Conservation (phyloP, 2,888 invertebrate genomes). For the Drosophila mimetica region DNA sequence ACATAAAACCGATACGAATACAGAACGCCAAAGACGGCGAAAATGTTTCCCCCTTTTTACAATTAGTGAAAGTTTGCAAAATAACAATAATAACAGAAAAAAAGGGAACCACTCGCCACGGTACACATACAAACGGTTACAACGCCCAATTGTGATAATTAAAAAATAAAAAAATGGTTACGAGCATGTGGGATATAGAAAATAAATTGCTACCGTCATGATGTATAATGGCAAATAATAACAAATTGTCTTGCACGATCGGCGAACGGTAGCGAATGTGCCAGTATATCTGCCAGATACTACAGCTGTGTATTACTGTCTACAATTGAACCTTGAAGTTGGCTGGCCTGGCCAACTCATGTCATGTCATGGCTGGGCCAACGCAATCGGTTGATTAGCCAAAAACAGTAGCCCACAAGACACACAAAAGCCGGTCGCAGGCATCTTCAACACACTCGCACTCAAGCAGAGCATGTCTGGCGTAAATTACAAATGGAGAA, state of each 20-base stretch:
- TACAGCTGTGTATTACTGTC: no score
- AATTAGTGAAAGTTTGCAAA: slow-evolving; percentile 34
- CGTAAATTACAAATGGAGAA: slow-evolving; percentile 29
- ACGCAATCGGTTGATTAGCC: slow-evolving; percentile 51
- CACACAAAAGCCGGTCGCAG: slow-evolving; percentile 12
- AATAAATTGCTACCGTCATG: slow-evolving; percentile 67
- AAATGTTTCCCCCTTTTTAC: slow-evolving; percentile 11
- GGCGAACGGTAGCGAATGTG: slow-evolving; percentile 24
- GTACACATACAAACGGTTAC: slow-evolving; percentile 43
- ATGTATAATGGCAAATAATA: slow-evolving; percentile 74
- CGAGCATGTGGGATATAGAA: slow-evolving; percentile 20
- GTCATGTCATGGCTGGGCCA: slow-evolving; percentile 49
- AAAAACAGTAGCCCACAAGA: slow-evolving; percentile 29
- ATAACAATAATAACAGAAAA: slow-evolving; percentile 13
- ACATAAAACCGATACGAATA: slow-evolving; percentile 24
- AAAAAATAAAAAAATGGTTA: slow-evolving; percentile 52
- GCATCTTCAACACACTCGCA: slow-evolving; percentile 44
- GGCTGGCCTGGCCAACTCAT: slow-evolving; percentile 50
- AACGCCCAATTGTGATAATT: slow-evolving; percentile 63
- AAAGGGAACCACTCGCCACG: slow-evolving; percentile 25
- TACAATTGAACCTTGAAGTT: slow-evolving; percentile 73
- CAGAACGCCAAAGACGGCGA: slow-evolving; percentile 15
- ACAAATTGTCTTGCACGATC: slow-evolving; percentile 73
- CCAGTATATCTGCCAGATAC: slow-evolving; percentile 47
- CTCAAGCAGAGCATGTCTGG: slow-evolving; percentile 28